Evolutionary conservation across 1,140 invertebrate species (phyloP).

Genomic region (Zaprionus nigranus): DNA sequence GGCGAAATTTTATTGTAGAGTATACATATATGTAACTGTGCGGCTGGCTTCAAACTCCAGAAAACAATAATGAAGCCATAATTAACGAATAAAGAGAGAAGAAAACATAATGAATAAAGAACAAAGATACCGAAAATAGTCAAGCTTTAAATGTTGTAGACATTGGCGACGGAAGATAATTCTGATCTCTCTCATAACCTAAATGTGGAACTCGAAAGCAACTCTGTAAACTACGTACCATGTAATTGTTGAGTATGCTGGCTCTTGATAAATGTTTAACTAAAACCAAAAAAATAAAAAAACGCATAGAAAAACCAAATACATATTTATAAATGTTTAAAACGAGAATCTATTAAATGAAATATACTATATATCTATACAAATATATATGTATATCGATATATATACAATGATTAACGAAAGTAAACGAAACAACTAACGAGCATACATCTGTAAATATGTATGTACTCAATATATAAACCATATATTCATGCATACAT

Average conservation of each 20-base stretch:
- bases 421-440: slow-evolving; percentile 32
- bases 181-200: slow-evolving; percentile 27
- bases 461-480: slow-evolving; percentile 12
- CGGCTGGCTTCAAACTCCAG: slow-evolving; percentile 21
- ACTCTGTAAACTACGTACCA: slow-evolving; percentile 24
- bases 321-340: slow-evolving; percentile 80
- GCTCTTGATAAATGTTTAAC: slow-evolving; percentile 65
- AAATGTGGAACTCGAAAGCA: slow-evolving; percentile 30
- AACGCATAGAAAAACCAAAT: slow-evolving; percentile 35
- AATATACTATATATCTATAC: slow-evolving; percentile 32
- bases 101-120: slow-evolving; percentile 25
- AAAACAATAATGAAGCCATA: slow-evolving; percentile 34
- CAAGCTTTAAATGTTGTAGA: slow-evolving; percentile 81
- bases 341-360: slow-evolving; percentile 60
- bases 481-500: slow-evolving; percentile 31
- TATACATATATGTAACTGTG: slow-evolving; percentile 21
- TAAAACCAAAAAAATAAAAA: slow-evolving; percentile 21
- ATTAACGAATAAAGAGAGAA: slow-evolving; percentile 21
- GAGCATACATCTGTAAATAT: slow-evolving; percentile 16
- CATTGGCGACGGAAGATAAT: slow-evolving; percentile 43
- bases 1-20: slow-evolving; percentile 63
- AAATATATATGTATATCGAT: slow-evolving; percentile 29
- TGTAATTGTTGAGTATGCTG: slow-evolving; percentile 44
- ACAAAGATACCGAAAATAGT: slow-evolving; percentile 51
- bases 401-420: slow-evolving; percentile 20